These are phyloP conservation scores for Pollimyrus isidori DNA, from an alignment of 2,113 vertebrate species.

Conservation along the genomic window DNA sequence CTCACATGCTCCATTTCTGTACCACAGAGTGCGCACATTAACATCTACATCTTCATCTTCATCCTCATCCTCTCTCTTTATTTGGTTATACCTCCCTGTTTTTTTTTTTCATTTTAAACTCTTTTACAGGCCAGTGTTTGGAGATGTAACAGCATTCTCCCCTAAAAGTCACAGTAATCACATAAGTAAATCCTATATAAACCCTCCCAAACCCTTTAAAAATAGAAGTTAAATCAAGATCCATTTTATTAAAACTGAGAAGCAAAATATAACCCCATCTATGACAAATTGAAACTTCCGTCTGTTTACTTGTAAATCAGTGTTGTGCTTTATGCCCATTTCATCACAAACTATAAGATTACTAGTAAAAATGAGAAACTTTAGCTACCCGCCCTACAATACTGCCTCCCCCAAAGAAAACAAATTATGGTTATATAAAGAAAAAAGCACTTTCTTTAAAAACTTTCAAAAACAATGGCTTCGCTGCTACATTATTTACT, in stretches of 20 bases:
- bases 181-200: neutral
- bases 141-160: neutral
- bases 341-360: neutral
- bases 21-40: neutral
- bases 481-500: neutral
- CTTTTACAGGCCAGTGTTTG: neutral
- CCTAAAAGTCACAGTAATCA: constrained; percentile 10
- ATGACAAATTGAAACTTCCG: neutral
- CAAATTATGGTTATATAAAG: neutral
- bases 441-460: neutral
- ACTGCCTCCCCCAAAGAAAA: neutral
- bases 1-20: neutral
- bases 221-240: constrained; percentile 8
- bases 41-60: neutral
- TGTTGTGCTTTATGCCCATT: constrained; percentile 6
- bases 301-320: neutral
- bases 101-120: neutral
- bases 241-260: constrained; percentile 16
- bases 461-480: neutral
- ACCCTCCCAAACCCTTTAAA: neutral
- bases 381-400: neutral
- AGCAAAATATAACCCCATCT: neutral
- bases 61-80: neutral
- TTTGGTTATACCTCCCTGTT: neutral
- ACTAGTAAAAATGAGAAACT: neutral